These are phyloP conservation scores for Scarus forsteni DNA, from an alignment of 2,797 vertebrate species.

Conservation along the genomic window DNA sequence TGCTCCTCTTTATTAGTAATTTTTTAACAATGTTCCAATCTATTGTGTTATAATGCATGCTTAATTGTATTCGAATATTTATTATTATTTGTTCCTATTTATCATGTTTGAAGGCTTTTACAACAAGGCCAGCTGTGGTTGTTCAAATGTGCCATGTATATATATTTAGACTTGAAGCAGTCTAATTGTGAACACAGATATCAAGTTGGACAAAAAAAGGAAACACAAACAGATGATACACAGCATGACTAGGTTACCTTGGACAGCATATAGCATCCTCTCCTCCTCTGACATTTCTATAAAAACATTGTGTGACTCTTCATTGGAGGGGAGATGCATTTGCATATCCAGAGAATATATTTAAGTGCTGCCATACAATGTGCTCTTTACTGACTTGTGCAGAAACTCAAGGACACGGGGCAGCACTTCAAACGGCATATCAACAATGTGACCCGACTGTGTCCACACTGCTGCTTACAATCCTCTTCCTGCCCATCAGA, in stretches of 20 bases:
- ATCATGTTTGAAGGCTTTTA: too few species aligned
- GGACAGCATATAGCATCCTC: slow-evolving; percentile 5
- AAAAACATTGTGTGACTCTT: not conserved
- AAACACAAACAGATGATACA: not conserved
- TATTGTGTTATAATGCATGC: not conserved
- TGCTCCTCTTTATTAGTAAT: not conserved
- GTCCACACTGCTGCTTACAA: slow-evolving; percentile 30
- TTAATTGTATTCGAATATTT: too few species aligned
- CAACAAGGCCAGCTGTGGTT: too few species aligned
- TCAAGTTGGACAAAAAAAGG: slow-evolving; percentile 4
- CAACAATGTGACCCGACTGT: slow-evolving; percentile 49
- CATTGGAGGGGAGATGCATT: slow-evolving; percentile 10
- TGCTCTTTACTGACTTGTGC: slow-evolving; percentile 7
- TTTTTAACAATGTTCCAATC: too few species aligned
- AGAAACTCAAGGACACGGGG: slow-evolving; percentile 39
- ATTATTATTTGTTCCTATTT: too few species aligned
- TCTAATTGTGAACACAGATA: not conserved
- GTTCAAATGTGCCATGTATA: too few species aligned
- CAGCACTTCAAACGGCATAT: slow-evolving; percentile 32
- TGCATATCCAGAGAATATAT: slow-evolving; percentile 34
- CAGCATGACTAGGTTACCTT: slow-evolving; percentile 12
- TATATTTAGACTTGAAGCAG: too few species aligned
- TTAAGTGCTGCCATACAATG: not conserved
- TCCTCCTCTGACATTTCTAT: slow-evolving; percentile 13
- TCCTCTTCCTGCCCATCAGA: slow-evolving; percentile 53